These are phyloP conservation scores for Metacarcinus magister DNA, from an alignment of 2,888 invertebrate species.

Conservation along the genomic window DNA sequence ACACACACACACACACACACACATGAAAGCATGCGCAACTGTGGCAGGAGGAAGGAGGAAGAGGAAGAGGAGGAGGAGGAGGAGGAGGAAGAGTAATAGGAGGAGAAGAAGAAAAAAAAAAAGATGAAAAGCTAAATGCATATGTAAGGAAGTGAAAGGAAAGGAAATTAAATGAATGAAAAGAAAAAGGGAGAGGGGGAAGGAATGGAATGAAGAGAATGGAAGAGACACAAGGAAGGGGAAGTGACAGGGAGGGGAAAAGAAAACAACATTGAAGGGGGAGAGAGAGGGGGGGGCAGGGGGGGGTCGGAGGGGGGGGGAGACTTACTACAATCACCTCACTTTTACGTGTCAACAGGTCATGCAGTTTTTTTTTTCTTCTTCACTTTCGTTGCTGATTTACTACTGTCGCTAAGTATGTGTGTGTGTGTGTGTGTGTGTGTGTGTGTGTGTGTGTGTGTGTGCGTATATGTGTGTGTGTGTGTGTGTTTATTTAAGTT, in stretches of 20 bases:
- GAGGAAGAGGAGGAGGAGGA: neutral
- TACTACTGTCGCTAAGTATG: neutral
- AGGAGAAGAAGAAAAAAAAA: too few species aligned
- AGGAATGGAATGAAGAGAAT: too few species aligned
- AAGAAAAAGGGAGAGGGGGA: too few species aligned
- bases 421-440: neutral
- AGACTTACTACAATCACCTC: neutral
- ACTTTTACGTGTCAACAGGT: neutral
- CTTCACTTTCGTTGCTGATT: neutral
- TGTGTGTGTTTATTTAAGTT: neutral
- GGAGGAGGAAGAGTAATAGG: too few species aligned
- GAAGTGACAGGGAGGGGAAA: too few species aligned
- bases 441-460: neutral
- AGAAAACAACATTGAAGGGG: neutral
- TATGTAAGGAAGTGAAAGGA: too few species aligned
- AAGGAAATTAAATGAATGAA: too few species aligned
- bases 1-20: neutral
- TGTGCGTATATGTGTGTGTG: neutral
- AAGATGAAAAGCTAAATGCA: too few species aligned
- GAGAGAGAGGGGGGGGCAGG: neutral
- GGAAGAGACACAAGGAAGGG: too few species aligned
- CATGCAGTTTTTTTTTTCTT: neutral
- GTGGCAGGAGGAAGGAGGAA: neutral
- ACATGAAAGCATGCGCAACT: neutral
- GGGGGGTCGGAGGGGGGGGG: neutral